Base-by-base conservation (phyloP, 2,888 invertebrate genomes). In the Cryptus viduatorius region DNA sequence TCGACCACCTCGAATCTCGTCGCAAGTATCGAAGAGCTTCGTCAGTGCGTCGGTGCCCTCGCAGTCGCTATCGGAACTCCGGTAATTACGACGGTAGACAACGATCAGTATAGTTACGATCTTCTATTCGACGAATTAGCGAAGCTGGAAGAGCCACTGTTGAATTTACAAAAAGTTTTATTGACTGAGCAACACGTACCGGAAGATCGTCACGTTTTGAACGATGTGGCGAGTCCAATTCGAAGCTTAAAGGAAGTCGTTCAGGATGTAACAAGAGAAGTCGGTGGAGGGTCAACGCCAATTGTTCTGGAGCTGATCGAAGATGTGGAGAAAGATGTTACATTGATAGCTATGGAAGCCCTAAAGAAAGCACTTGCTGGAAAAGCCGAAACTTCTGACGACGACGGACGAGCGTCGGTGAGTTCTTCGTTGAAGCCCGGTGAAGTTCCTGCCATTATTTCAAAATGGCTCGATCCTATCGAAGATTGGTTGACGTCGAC, bases 251-350 rank as follows among this genome's bases (percentile, higher is more conserved):
- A 89, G 82, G 59, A 59, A 3, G 71, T 91, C 3, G 75, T 91
- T n/a, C 77, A 85, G 19, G 83, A 86, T n/a, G 86, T 92, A 24
- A 81, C 86, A 0, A 79, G 89, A 29, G 87, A 79, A 12, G 64
- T 87, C 3, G 87, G 79, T 14, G 78, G 85, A 4, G 87, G 88
- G 7, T 53, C 73, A 0, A 83, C 90, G n/a, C 73, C 86, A 5
- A 82, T 89, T 0, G 77, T 92, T 16, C 46, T 91, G 3, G 87
- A 91, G 61, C 79, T 92, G n/a, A 75, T 93, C 4, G 91, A 92
- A 78, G 92, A 92, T 48, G 90, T 92, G 46, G 90, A 91, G 61
- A 91, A 90, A 50, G 90, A 91, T 64, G 81, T 88, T 0, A 85
- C 89, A 4, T 42, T 91, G 56, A 87, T 91, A 4, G 87, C 89